Evolutionary conservation across 2,113 vertebrate genomes (phyloP).

Genomic region (Gavia stellata): DNA sequence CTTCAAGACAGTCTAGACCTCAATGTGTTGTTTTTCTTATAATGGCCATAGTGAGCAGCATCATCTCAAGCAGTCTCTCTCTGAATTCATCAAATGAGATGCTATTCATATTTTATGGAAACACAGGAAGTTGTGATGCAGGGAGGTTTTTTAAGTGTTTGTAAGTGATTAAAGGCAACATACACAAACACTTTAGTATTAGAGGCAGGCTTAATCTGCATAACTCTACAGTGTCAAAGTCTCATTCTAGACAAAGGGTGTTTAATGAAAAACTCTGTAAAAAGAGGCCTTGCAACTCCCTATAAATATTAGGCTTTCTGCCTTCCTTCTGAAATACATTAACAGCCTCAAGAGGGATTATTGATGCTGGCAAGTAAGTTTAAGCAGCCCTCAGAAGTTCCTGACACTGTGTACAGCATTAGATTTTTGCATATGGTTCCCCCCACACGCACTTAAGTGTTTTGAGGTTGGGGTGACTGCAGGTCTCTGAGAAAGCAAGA

Average conservation of each 20-base stretch:
- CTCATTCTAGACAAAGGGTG: slow-evolving; percentile 35
- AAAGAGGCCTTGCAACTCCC: slow-evolving; percentile 42
- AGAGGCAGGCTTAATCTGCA: neutral
- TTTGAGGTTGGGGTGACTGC: slow-evolving; percentile 47
- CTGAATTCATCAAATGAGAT: neutral
- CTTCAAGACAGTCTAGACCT: neutral
- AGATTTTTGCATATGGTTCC: neutral
- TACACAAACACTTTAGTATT: neutral
- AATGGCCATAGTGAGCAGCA: neutral
- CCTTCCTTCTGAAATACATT: slow-evolving; percentile 61
- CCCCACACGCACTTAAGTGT: neutral
- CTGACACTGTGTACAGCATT: neutral
- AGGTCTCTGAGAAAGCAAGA: slow-evolving; percentile 67
- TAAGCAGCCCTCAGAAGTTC: slow-evolving; percentile 46
- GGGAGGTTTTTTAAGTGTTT: neutral
- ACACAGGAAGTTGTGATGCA: neutral
- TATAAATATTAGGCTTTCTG: slow-evolving; percentile 49
- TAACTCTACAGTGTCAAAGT: neutral
- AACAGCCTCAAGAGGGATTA: slow-evolving; percentile 48
- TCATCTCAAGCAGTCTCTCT: neutral
- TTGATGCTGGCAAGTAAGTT: slow-evolving; percentile 24
- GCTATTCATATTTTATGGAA: neutral
- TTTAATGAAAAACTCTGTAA: slow-evolving; percentile 63
- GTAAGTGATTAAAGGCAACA: neutral
- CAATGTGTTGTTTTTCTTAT: neutral